Base-by-base conservation (phyloP, 2,797 vertebrate genomes). In the Streptopelia turtur region DNA sequence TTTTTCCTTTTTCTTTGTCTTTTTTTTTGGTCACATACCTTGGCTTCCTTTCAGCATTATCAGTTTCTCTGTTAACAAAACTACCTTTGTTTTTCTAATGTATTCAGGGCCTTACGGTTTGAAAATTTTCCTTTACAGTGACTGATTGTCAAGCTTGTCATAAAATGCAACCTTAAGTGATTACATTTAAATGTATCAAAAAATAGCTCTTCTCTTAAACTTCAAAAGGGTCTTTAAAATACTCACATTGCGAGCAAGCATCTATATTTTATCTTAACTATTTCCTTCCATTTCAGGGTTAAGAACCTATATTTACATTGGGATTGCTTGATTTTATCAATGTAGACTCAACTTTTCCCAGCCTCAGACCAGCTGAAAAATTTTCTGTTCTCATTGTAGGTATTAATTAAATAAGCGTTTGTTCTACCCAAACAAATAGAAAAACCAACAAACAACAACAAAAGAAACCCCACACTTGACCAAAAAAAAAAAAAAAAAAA, bases 61-160 rank as follows among this genome's bases (percentile, higher is more conserved):
- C 43, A 75, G 20, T 79, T 69, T 57, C 66, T 69, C 66, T 45
- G 61, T 75, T 90, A 89, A 83, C 16, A 83, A 33, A 80, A 66
- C 53, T 64, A 82, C 45, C 30, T 87, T 89, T 94, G 37, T 43
- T 79, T 87, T 78, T 57, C 85, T 79, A 85, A 86, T 63, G 27
- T 71, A 89, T 84, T 91, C 89, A 83, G 53, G n/a, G 47, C 49
- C 43, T 95, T 92, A 83, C 6, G 52, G 47, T 89, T 90, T 55
- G 17, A 85, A 93, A 53, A 50, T 6, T 57, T 87, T 63, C n/a
- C 24, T 11, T 84, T 89, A 28, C 71, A 70, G 52, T 59, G 79
- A 93, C 33, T 91, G 89, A 78, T 37, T 92, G 89, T 95, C 94
- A 95, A 93, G 85, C 61, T 50, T 83, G 71, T 94, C 86, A 80